A percentile compares a stretch with the other conserved stretches of the same genome.
These are phyloP conservation scores for Sula dactylatra DNA, from an alignment of 2,113 vertebrate genomes.

Conservation along the genomic window DNA sequence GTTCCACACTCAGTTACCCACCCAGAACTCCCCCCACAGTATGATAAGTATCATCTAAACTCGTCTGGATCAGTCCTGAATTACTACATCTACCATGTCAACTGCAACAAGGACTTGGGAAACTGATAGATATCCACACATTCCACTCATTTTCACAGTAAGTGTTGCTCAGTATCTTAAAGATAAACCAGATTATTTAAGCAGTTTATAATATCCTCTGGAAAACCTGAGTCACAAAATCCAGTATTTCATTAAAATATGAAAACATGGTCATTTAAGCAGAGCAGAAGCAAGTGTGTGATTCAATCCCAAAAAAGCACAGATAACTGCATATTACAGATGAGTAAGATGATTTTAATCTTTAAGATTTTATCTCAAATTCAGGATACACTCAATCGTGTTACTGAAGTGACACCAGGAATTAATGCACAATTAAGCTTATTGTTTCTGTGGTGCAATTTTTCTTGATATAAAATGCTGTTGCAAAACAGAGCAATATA, in stretches of 20 bases:
- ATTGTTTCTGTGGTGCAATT: not conserved
- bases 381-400: fast-evolving
- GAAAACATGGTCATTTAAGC: not conserved
- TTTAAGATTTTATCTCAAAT: not conserved
- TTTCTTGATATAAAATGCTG: not conserved
- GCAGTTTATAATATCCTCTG: not conserved
- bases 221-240: not conserved
- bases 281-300: not conserved
- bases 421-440: not conserved
- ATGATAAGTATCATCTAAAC: not conserved
- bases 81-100: not conserved
- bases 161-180: not conserved
- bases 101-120: not conserved
- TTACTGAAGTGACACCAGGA: not conserved
- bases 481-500: not conserved
- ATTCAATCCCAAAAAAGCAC: not conserved
- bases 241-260: not conserved
- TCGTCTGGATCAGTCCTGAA: not conserved
- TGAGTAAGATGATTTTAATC: not conserved
- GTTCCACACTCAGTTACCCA: not conserved
- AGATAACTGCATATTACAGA: not conserved
- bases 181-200: not conserved
- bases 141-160: not conserved
- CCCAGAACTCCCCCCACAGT: not conserved
- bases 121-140: not conserved